phyloP scores from a whole-genome alignment of 2,113 vertebrate genomes.

The Spea multiplicata region DNA sequence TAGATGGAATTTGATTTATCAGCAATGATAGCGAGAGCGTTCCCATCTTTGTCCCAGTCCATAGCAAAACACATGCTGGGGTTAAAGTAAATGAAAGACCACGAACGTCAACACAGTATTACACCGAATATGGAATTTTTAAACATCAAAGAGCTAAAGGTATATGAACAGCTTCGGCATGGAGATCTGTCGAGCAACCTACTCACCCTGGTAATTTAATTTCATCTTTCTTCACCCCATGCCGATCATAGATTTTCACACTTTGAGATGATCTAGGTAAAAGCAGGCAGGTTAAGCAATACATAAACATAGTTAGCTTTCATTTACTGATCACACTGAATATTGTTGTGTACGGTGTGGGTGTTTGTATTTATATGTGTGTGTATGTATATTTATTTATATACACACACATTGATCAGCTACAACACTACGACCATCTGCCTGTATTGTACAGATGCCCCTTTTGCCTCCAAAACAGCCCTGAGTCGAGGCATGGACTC shows the following conservation, averaged over 20 bases:
- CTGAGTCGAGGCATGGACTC: no score
- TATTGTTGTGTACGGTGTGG: no score
- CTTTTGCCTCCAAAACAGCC: no score
- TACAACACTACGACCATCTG: no score
- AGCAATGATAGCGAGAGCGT: conserved; percentile 87
- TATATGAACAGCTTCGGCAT: background rate
- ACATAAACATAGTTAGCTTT: no score
- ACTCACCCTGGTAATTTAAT: conserved; percentile 85
- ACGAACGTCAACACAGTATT: background rate
- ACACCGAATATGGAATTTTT: background rate
- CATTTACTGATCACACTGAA: no score
- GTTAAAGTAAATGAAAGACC: background rate
- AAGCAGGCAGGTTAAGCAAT: background rate
- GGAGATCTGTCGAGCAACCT: background rate
- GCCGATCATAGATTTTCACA: conserved; percentile 96
- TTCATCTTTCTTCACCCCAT: conserved; percentile 92
- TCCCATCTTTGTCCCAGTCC: conserved; percentile 98
- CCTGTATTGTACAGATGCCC: no score
- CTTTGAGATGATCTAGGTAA: conserved; percentile 73
- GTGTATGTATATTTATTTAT: no score
- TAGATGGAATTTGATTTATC: conserved; percentile 86
- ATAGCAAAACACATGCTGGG: conserved; percentile 81
- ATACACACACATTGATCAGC: no score
- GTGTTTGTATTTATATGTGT: no score
- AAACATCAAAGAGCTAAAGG: background rate